Evolutionary conservation across 2,797 vertebrate genomes (phyloP), one percentile per base, ranked within the genome.

Genomic region (Siniperca scherzeri): DNA sequence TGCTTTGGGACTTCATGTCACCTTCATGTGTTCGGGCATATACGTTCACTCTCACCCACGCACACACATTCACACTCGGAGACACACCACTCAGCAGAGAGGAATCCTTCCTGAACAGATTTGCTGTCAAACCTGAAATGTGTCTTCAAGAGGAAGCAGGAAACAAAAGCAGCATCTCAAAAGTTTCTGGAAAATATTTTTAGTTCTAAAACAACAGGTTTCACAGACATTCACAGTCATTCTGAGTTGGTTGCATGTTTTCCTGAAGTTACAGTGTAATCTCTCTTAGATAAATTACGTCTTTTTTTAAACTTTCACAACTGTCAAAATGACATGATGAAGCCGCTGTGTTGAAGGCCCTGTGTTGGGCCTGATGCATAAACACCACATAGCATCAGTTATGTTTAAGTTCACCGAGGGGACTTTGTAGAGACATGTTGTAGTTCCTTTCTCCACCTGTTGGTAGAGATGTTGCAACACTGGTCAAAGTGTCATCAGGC

Each of bases 41-140:
- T 53, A 21, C 1, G 7, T 53, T 76, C n/a, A 42, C n/a, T 2
- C 27, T 69, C 57, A 52, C 38, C 7, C 33, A 27, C 25, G 46
- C 22, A 44, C 38, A 74, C 40, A 55, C 30, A 42, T 42, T 50
- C 40, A 27, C 21, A 1, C 27, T 62, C 22, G 62, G 61, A 76
- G 38, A 64, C 56, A 16, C 48, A 38, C n/a, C 67, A 3, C 44
- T 82, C 77, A 66, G 55, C 52, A 44, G 19, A 59, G 62, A 85
- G 64, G 78, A 89, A 84, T 83, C 64, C 76, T 78, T 81, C 52
- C 89, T 71, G 62, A 80, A 56, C 17, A 74, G 44, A 80, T 65
- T 33, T 74, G 80, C 62, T 55, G 88, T 88, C 81, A 81, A 92
- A 93, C 90, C 84, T 87, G 91, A 92, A 90, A 88, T 72, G 52